Conservation (phyloP, 2,888 invertebrate species). For the Tupiocoris notatus region DNA sequence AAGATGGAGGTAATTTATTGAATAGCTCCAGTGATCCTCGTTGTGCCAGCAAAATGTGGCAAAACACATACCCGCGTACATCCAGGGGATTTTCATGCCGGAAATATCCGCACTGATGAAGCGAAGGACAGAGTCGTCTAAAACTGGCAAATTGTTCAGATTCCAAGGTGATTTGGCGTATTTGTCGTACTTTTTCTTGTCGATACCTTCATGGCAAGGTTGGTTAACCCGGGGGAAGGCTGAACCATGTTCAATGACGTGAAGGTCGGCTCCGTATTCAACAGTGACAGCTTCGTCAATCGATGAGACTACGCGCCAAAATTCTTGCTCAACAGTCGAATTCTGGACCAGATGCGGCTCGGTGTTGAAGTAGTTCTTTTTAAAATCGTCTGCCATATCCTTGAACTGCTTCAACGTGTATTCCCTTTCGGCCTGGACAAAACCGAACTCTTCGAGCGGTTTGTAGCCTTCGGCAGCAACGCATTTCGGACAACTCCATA, state of each 20-base stretch:
- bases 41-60: conserved; percentile 99
- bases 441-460: conserved; percentile 93
- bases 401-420: conserved; percentile 96
- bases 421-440: conserved; percentile 91
- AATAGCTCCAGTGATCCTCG: conserved; percentile 99
- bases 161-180: conserved; percentile 96
- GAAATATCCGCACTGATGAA: conserved; percentile 98
- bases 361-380: conserved; percentile 95
- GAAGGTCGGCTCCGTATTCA: conserved; percentile 97
- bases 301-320: conserved; percentile 95
- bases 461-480: conserved; percentile 87
- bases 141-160: conserved; percentile 91
- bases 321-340: conserved; percentile 88
- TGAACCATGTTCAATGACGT: conserved; percentile 96
- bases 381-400: conserved; percentile 98
- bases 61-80: conserved; percentile 99
- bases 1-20: conserved; percentile 99
- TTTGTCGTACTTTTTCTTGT: conserved; percentile 43
- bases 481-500: conserved; percentile 96
- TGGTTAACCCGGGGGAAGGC: conserved; percentile 77
- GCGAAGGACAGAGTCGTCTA: conserved; percentile 87
- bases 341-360: conserved; percentile 89
- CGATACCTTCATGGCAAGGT: conserved; percentile 37
- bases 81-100: conserved; percentile 92
- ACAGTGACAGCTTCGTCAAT: conserved; percentile 96